phyloP scores from a whole-genome alignment of 1,140 invertebrate species.

The Lerema accius region DNA sequence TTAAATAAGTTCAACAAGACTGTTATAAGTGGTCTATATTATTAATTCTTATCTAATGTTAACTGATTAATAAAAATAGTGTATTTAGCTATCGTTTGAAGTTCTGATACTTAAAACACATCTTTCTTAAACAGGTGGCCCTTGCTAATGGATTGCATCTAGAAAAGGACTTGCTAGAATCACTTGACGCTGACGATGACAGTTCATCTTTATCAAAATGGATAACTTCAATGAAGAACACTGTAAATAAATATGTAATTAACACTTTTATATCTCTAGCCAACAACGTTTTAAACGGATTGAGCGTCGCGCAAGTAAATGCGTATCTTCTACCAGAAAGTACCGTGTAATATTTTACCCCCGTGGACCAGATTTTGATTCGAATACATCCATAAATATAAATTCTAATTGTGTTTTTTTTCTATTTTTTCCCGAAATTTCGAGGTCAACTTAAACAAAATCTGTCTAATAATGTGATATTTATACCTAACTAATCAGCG shows the following conservation, averaged over 20 bases:
- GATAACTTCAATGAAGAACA: neutral
- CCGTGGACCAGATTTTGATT: neutral
- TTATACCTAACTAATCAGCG: too few species aligned
- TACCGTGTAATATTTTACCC: neutral
- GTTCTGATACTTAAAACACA: too few species aligned
- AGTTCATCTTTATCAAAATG: neutral
- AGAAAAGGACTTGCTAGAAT: neutral
- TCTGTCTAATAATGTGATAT: too few species aligned
- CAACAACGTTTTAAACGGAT: conserved; percentile 3
- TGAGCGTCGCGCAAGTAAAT: conserved; percentile 6
- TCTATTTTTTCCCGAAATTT: too few species aligned
- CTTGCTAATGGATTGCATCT: neutral
- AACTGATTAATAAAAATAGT: too few species aligned
- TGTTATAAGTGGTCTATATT: too few species aligned
- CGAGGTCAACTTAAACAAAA: too few species aligned
- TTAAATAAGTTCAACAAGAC: too few species aligned
- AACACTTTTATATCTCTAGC: neutral
- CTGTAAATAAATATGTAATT: neutral
- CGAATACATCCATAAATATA: conserved; percentile 10
- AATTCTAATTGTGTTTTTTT: conserved; percentile 6
- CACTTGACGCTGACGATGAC: neutral
- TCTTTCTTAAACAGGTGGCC: neutral
- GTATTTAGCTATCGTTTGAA: too few species aligned
- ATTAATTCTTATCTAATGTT: too few species aligned
- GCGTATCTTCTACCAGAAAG: neutral